Percentiles rank a stretch among this genome's conserved stretches.
Conservation (phyloP, 2,888 invertebrate species). For the Acleris laterana region DNA sequence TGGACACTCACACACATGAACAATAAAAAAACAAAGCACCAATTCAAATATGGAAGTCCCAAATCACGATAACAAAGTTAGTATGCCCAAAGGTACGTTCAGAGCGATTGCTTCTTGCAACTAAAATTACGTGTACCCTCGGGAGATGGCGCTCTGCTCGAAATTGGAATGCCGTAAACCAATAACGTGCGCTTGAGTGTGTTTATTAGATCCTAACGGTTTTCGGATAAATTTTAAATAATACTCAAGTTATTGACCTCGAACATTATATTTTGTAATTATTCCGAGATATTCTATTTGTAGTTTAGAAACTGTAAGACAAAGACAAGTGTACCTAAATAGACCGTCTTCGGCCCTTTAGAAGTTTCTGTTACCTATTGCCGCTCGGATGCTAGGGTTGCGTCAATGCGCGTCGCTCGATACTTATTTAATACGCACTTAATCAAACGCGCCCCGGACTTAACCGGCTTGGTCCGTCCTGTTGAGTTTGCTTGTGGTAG, state of each 20-base stretch:
- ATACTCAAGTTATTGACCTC: neutral
- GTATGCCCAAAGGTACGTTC: conserved; percentile 3
- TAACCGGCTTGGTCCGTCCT: too few relatives aligned
- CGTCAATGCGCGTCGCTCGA: too few relatives aligned
- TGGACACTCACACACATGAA: neutral
- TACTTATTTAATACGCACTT: too few relatives aligned
- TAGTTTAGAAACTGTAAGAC: too few relatives aligned
- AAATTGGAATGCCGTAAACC: conserved; percentile 25
- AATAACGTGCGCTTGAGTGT: neutral
- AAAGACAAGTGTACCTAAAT: too few relatives aligned
- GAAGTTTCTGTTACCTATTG: too few relatives aligned
- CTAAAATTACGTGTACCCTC: conserved; percentile 22
- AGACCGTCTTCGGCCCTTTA: too few relatives aligned
- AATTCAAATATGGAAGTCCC: conserved; percentile 12
- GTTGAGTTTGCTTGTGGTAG: too few relatives aligned
- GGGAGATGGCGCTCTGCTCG: conserved; percentile 27
- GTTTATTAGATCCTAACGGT: conserved; percentile 2
- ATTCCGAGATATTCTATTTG: too few relatives aligned
- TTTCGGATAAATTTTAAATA: neutral
- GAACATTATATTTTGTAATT: neutral
- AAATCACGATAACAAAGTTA: conserved; percentile 26
- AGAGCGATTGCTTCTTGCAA: conserved; percentile 11
- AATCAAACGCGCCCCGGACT: too few relatives aligned
- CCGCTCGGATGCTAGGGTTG: too few relatives aligned
- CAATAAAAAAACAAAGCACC: neutral